These are phyloP conservation scores for Campoplex capitator DNA, from an alignment of 2,888 invertebrate species.

Conservation along the genomic window DNA sequence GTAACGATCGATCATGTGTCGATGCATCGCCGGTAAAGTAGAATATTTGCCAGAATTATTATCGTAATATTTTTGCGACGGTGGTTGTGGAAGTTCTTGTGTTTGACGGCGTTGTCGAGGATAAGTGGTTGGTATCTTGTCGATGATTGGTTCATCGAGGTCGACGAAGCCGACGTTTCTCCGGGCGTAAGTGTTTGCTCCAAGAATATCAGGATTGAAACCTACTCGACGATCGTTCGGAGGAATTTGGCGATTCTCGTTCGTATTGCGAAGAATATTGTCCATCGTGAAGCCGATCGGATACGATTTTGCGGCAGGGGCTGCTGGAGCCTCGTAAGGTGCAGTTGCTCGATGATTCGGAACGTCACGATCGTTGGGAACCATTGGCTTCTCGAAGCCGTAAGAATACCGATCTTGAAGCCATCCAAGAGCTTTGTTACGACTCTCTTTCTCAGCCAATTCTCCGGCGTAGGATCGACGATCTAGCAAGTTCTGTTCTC, in stretches of 20 bases:
- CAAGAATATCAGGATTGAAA: slow-evolving; percentile 56
- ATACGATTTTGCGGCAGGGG: slow-evolving; percentile 41
- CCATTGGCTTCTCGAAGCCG: slow-evolving; percentile 45
- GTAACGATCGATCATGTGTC: slow-evolving; percentile 79
- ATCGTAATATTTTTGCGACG: slow-evolving; percentile 59
- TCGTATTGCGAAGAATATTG: slow-evolving; percentile 49
- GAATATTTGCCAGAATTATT: slow-evolving; percentile 41
- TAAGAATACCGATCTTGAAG: slow-evolving; percentile 77
- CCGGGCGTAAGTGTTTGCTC: slow-evolving; percentile 25
- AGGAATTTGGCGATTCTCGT: slow-evolving; percentile 63
- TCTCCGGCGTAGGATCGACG: slow-evolving; percentile 54
- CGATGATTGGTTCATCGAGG: slow-evolving; percentile 26
- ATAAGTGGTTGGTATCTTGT: slow-evolving; percentile 38
- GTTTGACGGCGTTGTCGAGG: slow-evolving; percentile 58
- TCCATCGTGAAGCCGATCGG: slow-evolving; percentile 74
- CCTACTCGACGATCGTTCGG: slow-evolving; percentile 52
- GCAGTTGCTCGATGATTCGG: slow-evolving; percentile 1
- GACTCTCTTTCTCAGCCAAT: slow-evolving; percentile 66
- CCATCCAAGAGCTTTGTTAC: slow-evolving; percentile 76
- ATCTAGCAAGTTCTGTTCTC: background rate
- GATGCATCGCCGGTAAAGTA: slow-evolving; percentile 65
- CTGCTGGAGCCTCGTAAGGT: slow-evolving; percentile 17
- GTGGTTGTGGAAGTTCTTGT: slow-evolving; percentile 42
- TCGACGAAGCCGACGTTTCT: slow-evolving; percentile 57
- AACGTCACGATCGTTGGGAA: slow-evolving; percentile 36